Evolutionary conservation across 64 coral and sea anemone genomes (phyloP).

Genomic region (Platygyra sinensis): DNA sequence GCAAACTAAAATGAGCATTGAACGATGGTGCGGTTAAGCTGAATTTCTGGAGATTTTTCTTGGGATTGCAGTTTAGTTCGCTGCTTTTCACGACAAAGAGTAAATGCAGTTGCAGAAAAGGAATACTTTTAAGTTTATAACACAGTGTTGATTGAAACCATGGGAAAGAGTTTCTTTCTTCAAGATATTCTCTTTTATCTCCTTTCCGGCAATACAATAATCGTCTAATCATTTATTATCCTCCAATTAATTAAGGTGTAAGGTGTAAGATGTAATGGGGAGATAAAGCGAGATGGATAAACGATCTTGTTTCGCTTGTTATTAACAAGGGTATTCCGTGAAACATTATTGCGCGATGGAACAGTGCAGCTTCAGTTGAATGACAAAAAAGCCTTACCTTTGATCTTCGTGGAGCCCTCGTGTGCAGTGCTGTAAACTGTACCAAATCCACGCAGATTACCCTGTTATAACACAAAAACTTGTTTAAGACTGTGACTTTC

Average conservation of each 20-base stretch:
- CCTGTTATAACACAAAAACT: not conserved
- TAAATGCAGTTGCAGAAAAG: not conserved
- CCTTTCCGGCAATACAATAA: constrained; percentile 26
- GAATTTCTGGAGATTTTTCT: not conserved
- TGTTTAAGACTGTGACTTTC: not conserved
- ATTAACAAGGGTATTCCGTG: not conserved
- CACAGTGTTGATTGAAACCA: constrained; percentile 8
- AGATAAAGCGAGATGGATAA: not conserved
- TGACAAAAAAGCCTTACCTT: not conserved
- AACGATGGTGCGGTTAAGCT: not conserved
- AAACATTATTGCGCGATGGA: not conserved
- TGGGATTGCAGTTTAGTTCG: not conserved
- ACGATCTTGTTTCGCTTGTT: not conserved
- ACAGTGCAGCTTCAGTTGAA: not conserved
- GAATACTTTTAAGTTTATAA: not conserved
- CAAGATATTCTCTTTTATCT: constrained; percentile 25
- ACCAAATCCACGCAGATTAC: not conserved
- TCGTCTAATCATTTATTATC: not conserved
- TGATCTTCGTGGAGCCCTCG: not conserved
- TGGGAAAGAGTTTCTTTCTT: not conserved
- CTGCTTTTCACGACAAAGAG: not conserved
- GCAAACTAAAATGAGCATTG: not conserved
- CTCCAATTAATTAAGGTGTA: not conserved
- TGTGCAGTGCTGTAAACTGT: not conserved
- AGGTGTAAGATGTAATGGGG: not conserved